Evolutionary conservation across 2,797 vertebrate genomes (phyloP).

Genomic region (Myotis myotis): DNA sequence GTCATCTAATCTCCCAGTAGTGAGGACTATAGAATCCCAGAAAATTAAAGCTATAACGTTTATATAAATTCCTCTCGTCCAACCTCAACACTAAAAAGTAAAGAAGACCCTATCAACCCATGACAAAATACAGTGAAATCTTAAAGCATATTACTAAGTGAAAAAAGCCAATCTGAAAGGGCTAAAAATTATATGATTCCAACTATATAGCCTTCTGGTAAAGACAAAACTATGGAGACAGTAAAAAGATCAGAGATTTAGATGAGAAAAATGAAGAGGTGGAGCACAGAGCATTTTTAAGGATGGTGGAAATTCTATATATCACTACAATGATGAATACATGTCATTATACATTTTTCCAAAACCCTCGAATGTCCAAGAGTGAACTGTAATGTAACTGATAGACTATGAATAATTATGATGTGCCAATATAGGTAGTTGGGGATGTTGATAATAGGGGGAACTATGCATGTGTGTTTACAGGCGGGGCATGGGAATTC

Average conservation of each 20-base stretch:
- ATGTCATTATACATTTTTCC: not conserved
- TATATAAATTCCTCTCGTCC: not conserved
- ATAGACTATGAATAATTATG: not conserved
- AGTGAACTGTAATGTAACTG: not conserved
- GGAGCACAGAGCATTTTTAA: not conserved
- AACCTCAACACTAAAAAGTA: not conserved
- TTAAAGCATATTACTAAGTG: not conserved
- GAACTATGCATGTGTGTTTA: not conserved
- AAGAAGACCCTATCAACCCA: not conserved
- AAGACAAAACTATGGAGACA: not conserved
- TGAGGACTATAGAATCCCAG: not conserved
- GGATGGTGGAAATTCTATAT: not conserved
- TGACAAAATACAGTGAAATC: not conserved
- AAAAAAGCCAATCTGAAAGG: not conserved
- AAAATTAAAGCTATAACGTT: not conserved
- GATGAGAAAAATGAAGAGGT: not conserved
- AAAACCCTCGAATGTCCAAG: not conserved
- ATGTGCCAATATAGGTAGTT: not conserved
- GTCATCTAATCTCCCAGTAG: not conserved
- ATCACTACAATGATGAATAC: not conserved
- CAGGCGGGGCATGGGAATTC: not conserved
- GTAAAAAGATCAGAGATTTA: not conserved
- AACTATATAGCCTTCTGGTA: not conserved
- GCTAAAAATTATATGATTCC: not conserved
- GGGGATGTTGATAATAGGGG: not conserved